Evolutionary conservation across 2,888 invertebrate genomes (phyloP), one percentile per base, ranked within the genome.

Genomic region (Elgonia sp.): DNA sequence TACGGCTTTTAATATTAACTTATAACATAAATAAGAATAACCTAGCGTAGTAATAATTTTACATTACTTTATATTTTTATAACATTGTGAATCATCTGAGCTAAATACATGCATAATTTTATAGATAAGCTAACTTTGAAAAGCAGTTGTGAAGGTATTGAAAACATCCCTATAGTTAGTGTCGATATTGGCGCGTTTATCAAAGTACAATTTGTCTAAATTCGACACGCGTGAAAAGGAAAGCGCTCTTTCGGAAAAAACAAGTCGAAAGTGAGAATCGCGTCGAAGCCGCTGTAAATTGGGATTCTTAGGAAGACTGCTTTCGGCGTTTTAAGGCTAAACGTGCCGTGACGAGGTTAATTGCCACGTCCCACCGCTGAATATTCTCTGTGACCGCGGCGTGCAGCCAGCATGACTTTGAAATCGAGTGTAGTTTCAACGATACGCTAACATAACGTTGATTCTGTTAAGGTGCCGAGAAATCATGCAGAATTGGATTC

Each of bases 321-420:
- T 89, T 81, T 86, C 88, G 82, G 87, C 82, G 60, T 89, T 89
- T 89, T 87, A 87, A 89, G 87, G 46, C 77, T 83, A 89, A 87
- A 89, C 87, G 84, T 84, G 85, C 65, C 89, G 89, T 89, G 89
- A 89, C 89, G 84, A 87, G 79, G 89, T 89, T 89, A 89, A 89
- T 89, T 87, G 89, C 84, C 83, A 87, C 75, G 76, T 87, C 87
- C 84, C 85, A 89, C 89, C 89, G 85, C 85, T 89, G 89, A 87
- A 89, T 85, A 89, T 89, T 89, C 87, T 77, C 84, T 82, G 89
- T 87, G 87, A 89, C 89, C 89, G 86, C 89, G 84, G 77, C 86
- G 89, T 86, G 89, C 89, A 89, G 77, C 86, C 83, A 89, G 89
- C 89, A 89, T 86, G 89, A 89, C 89, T 89, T 84, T 82, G 86